A percentile compares a stretch with the other conserved stretches of the same genome.
These are phyloP conservation scores for Ptilonorhynchus violaceus DNA, from an alignment of 2,113 vertebrate genomes.

Conservation along the genomic window DNA sequence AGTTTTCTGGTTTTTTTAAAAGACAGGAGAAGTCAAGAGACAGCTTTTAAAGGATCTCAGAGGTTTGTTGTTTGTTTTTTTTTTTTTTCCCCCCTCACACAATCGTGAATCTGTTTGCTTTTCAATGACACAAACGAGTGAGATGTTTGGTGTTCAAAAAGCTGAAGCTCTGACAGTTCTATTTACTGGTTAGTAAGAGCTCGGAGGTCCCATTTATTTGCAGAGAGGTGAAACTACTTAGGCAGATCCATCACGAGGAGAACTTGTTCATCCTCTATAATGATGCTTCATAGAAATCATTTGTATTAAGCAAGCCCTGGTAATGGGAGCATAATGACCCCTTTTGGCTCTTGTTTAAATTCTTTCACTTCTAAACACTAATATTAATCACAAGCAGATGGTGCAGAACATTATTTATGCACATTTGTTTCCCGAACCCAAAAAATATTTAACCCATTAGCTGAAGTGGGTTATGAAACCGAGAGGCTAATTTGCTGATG, in stretches of 20 bases:
- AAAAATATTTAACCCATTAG: constrained; percentile 46
- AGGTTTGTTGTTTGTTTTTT: background rate
- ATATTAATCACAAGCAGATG: constrained; percentile 63
- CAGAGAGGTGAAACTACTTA: constrained; percentile 25
- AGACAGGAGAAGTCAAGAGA: constrained; percentile 8
- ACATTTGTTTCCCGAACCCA: constrained; percentile 25
- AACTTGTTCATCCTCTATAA: constrained; percentile 12
- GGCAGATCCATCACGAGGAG: background rate
- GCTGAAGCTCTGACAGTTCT: background rate
- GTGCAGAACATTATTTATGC: constrained; percentile 53
- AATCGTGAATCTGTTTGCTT: background rate
- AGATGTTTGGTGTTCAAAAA: background rate
- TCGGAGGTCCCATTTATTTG: background rate
- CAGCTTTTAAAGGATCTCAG: constrained; percentile 6
- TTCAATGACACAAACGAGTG: background rate
- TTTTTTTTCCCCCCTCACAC: background rate
- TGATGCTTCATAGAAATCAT: constrained; percentile 31
- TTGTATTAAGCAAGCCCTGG: constrained; percentile 45
- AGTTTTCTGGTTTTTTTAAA: background rate
- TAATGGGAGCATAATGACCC: constrained; percentile 52
- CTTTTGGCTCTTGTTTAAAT: constrained; percentile 58
- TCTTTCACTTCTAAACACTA: constrained; percentile 56
- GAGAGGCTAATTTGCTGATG: background rate
- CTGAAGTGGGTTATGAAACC: background rate
- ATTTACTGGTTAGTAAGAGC: background rate